Conservation (phyloP, 2,797 vertebrate genomes). For the Pangasius mekongensis region DNA sequence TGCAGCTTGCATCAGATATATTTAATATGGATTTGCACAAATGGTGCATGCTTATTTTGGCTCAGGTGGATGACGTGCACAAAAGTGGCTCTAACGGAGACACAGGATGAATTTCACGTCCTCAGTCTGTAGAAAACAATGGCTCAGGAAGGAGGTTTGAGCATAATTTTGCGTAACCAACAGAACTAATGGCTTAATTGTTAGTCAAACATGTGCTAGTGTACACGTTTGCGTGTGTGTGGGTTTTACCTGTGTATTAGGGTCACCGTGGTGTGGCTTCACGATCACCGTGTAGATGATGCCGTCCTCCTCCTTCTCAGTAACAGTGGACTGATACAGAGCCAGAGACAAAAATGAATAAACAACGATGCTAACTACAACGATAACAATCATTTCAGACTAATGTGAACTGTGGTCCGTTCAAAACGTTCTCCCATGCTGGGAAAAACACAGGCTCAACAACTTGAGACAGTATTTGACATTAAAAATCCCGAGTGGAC, state of each 20-base stretch:
- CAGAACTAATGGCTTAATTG: neutral
- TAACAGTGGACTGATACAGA: constrained; percentile 71
- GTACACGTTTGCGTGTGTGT: neutral
- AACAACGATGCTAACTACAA: neutral
- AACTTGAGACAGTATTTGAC: neutral
- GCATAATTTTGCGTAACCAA: neutral
- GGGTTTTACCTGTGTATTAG: constrained; percentile 58
- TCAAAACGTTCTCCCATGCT: neutral
- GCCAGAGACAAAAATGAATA: neutral
- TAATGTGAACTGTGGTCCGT: neutral
- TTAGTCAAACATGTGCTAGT: neutral
- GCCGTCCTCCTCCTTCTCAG: constrained; percentile 84
- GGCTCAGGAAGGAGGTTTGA: neutral
- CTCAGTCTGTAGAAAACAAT: neutral
- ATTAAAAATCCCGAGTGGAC: neutral
- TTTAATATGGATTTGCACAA: neutral
- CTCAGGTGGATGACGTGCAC: neutral
- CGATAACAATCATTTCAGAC: neutral
- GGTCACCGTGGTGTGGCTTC: constrained; percentile 66
- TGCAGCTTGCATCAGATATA: too few species aligned
- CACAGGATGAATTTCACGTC: neutral
- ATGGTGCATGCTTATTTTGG: neutral
- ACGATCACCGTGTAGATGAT: constrained; percentile 82
- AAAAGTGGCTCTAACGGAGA: neutral
- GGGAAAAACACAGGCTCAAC: neutral